These are phyloP conservation scores for Microcebus jonahi DNA, from an alignment of 2,113 vertebrate genomes.

Conservation along the genomic window DNA sequence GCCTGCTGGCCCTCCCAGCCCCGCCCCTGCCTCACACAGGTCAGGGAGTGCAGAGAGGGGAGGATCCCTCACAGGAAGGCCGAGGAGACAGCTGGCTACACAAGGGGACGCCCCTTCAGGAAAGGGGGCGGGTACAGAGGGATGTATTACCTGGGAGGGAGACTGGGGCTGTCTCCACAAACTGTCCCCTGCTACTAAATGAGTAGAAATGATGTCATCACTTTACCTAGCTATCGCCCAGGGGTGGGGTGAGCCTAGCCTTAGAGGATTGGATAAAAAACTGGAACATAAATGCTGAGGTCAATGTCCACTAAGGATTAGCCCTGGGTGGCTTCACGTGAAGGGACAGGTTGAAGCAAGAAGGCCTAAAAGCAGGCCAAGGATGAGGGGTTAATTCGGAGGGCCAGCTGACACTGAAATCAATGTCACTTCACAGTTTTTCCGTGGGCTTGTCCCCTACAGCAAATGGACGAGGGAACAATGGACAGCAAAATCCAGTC, in stretches of 20 bases:
- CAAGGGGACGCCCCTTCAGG: conserved; percentile 24
- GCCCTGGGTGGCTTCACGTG: background rate
- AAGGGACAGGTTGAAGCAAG: background rate
- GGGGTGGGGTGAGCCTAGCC: background rate
- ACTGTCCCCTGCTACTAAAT: background rate
- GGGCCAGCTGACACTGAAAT: conserved; percentile 32
- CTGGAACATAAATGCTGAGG: background rate
- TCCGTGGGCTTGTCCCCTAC: background rate
- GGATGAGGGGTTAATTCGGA: background rate
- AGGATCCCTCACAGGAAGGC: conserved; percentile 63
- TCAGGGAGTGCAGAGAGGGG: conserved; percentile 69
- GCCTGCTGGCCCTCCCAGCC: conserved; percentile 61
- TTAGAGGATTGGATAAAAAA: background rate
- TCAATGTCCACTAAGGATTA: background rate
- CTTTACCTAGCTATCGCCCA: background rate
- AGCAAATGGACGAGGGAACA: background rate
- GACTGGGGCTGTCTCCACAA: background rate
- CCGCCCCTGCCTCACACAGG: conserved; percentile 66
- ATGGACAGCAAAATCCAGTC: background rate
- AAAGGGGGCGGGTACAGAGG: background rate
- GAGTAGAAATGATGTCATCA: background rate
- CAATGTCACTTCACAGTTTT: conserved; percentile 4
- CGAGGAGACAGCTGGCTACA: conserved; percentile 62
- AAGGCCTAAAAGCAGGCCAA: background rate
- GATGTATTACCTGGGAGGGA: background rate